A percentile compares a stretch with the other conserved stretches of the same genome.
Evolutionary conservation across 2,113 vertebrate species (phyloP).

Genomic region (Bujurquina vittata): DNA sequence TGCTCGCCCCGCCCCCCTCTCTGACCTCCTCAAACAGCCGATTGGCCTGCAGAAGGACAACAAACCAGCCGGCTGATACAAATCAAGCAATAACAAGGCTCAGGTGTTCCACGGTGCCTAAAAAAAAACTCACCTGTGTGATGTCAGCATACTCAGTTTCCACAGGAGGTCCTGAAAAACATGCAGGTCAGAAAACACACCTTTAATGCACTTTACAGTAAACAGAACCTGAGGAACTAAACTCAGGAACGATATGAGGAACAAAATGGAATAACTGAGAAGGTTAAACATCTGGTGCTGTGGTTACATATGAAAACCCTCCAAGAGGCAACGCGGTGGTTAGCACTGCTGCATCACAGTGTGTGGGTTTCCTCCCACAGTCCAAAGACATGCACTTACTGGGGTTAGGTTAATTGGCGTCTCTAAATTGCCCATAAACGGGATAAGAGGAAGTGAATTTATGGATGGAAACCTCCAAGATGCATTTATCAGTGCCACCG

Average conservation of each 20-base stretch:
- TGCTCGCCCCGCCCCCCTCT: background rate
- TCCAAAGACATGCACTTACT: too few relatives aligned
- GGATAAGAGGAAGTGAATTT: too few relatives aligned
- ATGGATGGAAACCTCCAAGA: too few relatives aligned
- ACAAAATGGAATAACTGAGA: accelerated
- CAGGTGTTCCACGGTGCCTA: background rate
- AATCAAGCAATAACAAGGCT: background rate
- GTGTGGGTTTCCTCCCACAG: too few relatives aligned
- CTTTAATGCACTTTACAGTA: background rate
- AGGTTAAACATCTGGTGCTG: background rate
- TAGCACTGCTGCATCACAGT: too few relatives aligned
- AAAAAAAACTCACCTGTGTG: conserved; percentile 26
- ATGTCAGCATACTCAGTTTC: accelerated
- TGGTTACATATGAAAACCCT: too few relatives aligned
- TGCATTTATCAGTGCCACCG: too few relatives aligned
- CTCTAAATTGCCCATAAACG: too few relatives aligned
- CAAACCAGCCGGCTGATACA: background rate
- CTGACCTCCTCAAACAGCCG: background rate
- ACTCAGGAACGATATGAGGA: accelerated
- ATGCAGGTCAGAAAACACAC: background rate
- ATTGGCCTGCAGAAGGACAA: background rate
- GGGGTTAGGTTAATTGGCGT: too few relatives aligned
- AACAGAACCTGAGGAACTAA: background rate
- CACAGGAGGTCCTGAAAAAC: accelerated
- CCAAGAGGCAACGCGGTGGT: too few relatives aligned